Evolutionary conservation across 2,797 vertebrate genomes (phyloP).

Genomic region (Botia almorhae): DNA sequence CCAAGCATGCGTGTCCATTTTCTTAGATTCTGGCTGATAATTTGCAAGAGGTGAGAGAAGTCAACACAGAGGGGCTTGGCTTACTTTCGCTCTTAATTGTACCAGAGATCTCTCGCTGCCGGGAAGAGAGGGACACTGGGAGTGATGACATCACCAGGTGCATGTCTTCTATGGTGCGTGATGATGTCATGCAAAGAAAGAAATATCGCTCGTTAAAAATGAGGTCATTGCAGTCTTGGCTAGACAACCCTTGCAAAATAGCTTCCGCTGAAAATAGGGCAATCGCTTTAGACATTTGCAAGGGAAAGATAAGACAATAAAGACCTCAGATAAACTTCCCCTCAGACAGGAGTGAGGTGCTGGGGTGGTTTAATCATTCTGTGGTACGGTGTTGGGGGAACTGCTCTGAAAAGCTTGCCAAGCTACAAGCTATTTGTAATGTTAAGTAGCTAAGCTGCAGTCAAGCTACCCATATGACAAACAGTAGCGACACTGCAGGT

Average conservation of each 20-base stretch:
- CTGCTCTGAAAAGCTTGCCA: neutral
- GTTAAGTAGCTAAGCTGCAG: neutral
- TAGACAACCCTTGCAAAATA: slow-evolving; percentile 5
- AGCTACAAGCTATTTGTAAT: neutral
- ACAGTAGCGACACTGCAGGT: neutral
- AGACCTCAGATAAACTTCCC: slow-evolving; percentile 34
- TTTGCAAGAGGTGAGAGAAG: slow-evolving; percentile 13
- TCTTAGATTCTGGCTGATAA: neutral
- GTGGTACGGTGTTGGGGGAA: slow-evolving; percentile 2
- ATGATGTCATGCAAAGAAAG: slow-evolving; percentile 65
- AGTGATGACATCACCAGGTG: slow-evolving; percentile 87
- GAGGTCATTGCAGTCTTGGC: slow-evolving; percentile 5
- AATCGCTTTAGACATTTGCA: slow-evolving; percentile 24
- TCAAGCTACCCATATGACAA: neutral
- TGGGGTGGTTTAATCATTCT: slow-evolving; percentile 18
- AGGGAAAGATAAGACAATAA: slow-evolving; percentile 40
- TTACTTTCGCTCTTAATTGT: slow-evolving; percentile 87
- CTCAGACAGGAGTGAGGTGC: slow-evolving; percentile 7
- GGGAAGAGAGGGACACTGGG: slow-evolving; percentile 84
- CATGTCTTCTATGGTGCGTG: slow-evolving; percentile 82
- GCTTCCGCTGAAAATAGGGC: slow-evolving; percentile 13
- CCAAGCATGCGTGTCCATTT: slow-evolving; percentile 31
- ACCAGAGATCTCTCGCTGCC: slow-evolving; percentile 85
- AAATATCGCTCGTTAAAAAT: slow-evolving; percentile 20
- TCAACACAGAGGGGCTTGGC: slow-evolving; percentile 65